Evolutionary conservation across 1,140 invertebrate species (phyloP).

Genomic region (Eulimnadia texana): DNA sequence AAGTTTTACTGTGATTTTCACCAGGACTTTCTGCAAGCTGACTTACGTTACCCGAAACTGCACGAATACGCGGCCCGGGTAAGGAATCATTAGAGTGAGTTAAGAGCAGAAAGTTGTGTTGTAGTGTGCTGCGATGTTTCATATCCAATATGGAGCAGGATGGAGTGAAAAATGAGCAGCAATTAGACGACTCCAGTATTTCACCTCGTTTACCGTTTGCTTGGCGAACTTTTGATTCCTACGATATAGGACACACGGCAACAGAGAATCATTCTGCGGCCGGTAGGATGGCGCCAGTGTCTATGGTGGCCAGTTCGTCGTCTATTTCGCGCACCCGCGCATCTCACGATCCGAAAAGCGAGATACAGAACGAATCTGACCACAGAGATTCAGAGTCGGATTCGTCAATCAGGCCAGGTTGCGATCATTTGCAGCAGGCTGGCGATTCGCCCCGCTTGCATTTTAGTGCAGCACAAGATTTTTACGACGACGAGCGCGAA

Average conservation of each 20-base stretch:
- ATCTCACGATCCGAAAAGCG: not conserved
- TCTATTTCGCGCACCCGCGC: not conserved
- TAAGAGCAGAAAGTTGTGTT: not conserved
- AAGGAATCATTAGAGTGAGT: no score
- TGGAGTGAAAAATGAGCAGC: not conserved
- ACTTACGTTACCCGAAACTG: no score
- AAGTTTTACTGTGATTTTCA: not conserved
- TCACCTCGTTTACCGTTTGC: not conserved
- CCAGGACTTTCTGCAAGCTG: no score
- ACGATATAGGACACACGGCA: not conserved
- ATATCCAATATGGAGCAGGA: not conserved
- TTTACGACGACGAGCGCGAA: not conserved
- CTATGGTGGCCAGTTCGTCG: not conserved
- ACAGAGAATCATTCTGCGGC: not conserved
- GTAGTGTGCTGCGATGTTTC: not conserved
- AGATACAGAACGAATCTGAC: not conserved
- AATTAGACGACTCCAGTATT: not conserved
- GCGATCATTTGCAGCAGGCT: no score
- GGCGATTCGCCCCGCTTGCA: not conserved
- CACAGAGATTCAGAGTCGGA: not conserved
- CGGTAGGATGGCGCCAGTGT: not conserved
- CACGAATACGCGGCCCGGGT: no score
- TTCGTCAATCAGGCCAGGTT: not conserved
- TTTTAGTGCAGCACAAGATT: not conserved
- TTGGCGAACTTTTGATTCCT: not conserved